phyloP scores from a whole-genome alignment of 2,888 invertebrate species.

The Trissolcus brochymenae region DNA sequence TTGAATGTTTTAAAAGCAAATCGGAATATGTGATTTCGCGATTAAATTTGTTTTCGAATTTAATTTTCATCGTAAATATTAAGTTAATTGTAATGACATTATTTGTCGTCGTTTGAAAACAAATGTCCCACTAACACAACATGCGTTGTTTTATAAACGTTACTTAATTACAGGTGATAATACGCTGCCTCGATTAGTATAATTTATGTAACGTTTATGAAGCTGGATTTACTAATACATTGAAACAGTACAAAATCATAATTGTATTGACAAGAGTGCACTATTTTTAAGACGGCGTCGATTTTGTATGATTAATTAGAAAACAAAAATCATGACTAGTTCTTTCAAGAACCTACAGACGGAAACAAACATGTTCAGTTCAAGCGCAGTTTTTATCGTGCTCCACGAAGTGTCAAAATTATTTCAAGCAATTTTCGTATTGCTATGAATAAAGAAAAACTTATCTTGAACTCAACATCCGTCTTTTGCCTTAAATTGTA shows the following conservation, averaged over 20 bases:
- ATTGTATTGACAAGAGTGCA: slow-evolving; percentile 14
- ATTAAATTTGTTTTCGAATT: background rate
- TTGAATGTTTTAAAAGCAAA: background rate
- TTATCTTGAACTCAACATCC: slow-evolving; percentile 15
- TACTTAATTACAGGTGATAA: slow-evolving; percentile 30
- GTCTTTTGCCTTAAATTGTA: slow-evolving; percentile 25
- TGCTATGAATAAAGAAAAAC: background rate
- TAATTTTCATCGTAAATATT: too few species aligned
- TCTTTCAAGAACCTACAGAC: slow-evolving; percentile 13
- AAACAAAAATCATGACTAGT: slow-evolving; percentile 12
- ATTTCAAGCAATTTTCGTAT: background rate
- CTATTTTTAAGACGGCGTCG: slow-evolving; percentile 7
- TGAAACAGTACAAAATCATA: slow-evolving; percentile 39
- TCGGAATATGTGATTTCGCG: slow-evolving; percentile 2
- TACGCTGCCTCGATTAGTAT: slow-evolving; percentile 8
- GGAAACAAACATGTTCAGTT: slow-evolving; percentile 12
- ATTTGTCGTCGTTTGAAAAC: slow-evolving; percentile 1
- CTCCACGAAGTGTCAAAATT: background rate
- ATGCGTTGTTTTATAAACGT: slow-evolving; percentile 10
- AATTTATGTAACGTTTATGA: slow-evolving; percentile 20
- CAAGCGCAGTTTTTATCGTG: slow-evolving; percentile 16
- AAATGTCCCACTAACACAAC: background rate
- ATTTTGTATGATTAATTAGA: slow-evolving; percentile 28
- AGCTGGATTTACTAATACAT: slow-evolving; percentile 22
- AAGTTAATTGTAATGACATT: background rate